phyloP scores from a whole-genome alignment of 1,140 invertebrate genomes.

The Aradophagus sp. region DNA sequence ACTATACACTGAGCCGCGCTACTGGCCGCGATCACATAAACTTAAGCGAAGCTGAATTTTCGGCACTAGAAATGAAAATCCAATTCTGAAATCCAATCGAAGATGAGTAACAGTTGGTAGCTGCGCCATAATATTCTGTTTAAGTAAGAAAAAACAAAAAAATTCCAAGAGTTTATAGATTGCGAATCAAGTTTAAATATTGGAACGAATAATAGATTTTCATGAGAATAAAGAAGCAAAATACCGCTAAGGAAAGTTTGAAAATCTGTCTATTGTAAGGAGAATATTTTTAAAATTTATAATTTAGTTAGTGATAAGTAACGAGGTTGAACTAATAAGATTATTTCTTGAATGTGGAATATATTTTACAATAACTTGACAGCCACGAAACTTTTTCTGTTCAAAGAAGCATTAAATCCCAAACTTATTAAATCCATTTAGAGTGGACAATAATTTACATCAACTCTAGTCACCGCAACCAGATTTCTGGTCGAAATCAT shows the following conservation, averaged over 20 bases:
- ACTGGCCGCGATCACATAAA: conserved; percentile 37
- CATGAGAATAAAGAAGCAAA: not conserved
- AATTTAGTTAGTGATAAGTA: no score
- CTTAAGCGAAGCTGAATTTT: conserved; percentile 4
- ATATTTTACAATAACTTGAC: not conserved
- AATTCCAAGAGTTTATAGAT: no score
- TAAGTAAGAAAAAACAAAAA: no score
- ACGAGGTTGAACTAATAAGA: no score
- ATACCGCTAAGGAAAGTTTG: not conserved
- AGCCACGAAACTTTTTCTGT: not conserved
- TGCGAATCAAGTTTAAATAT: no score
- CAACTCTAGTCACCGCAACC: conserved; percentile 36
- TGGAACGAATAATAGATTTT: not conserved
- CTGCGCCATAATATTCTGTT: no score
- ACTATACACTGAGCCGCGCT: conserved; percentile 19
- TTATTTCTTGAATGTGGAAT: no score
- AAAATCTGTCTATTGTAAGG: not conserved
- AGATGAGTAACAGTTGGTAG: no score
- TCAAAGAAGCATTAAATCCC: no score
- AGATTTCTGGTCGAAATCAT: conserved; percentile 50
- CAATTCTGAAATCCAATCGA: not conserved
- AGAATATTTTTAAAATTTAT: no score
- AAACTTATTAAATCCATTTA: conserved; percentile 9
- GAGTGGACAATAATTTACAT: conserved; percentile 25
- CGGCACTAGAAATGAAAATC: not conserved